Evolutionary conservation across 2,888 invertebrate genomes (phyloP), one percentile per base, ranked within the genome.

Genomic region (Zygothrica quintamaculata): DNA sequence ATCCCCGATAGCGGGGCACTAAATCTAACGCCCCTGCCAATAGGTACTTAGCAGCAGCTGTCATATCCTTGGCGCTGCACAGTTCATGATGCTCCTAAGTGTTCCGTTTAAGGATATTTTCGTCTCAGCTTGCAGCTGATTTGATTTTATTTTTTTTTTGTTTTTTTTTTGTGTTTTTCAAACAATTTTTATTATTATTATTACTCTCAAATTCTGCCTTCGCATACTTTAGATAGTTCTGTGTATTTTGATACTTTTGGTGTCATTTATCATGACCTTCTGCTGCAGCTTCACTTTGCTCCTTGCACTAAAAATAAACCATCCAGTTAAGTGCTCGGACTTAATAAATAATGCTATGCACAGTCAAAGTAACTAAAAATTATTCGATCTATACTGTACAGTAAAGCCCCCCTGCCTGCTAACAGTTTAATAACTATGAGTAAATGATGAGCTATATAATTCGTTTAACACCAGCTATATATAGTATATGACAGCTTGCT

Each of bases 181-280:
- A n/a, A n/a, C n/a, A n/a, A n/a, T n/a, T n/a, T n/a, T 15, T 4
- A 7, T 4, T 37, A 50, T 1, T 37, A 22, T 11, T 12, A 22
- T 39, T 16, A 7, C 12, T 46, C 15, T 18, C 12, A 15, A 31
- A 56, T 40, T 51, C 39, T 46, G 34, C 48, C 53, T 39, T 31
- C 50, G n/a, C n/a, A n/a, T n/a, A 40, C 15, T 66, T 40, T 36
- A 65, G 29, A 42, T 56, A 46, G 58, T 52, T 65, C 25, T 33
- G 37, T 72, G 82, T 79, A 78, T 74, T 79, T 65, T 79, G 79
- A 81, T 84, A 84, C 82, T 81, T 84, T 75, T 18, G 79, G 81
- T 81, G 85, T 81, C 81, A 84, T 84, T 72, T 81, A 79, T 82
- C 81, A 81, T 79, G 72, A 74, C 79, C 82, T 77, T 80, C 79